These are phyloP conservation scores for Neolamprologus fasciatus DNA, from an alignment of 2,113 vertebrate species.

Conservation along the genomic window DNA sequence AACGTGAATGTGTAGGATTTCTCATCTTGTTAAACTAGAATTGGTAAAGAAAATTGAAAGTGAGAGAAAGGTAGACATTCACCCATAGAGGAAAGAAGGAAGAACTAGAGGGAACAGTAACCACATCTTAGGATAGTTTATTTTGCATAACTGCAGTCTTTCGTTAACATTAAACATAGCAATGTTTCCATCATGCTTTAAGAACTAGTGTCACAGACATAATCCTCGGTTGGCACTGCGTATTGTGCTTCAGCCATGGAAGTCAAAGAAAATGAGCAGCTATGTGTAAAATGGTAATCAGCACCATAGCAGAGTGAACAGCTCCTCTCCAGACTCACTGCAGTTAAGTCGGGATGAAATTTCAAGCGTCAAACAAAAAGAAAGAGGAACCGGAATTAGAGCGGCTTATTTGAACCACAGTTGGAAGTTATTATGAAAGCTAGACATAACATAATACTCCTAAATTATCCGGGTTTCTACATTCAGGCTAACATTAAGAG, in stretches of 20 bases:
- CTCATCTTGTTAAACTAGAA: neutral
- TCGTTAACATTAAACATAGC: neutral
- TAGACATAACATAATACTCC: neutral
- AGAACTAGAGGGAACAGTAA: neutral
- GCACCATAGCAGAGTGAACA: neutral
- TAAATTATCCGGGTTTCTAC: neutral
- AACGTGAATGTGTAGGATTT: neutral
- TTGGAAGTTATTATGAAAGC: neutral
- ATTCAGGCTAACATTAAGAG: neutral
- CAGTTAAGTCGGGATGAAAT: neutral
- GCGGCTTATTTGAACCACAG: neutral
- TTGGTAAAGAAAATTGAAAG: neutral
- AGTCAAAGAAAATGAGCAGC: neutral
- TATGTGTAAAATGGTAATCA: neutral
- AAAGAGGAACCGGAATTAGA: neutral
- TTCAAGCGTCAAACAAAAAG: neutral
- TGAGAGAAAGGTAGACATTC: neutral
- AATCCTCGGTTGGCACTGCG: neutral
- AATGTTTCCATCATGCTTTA: neutral
- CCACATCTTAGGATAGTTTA: neutral
- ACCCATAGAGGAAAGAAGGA: neutral
- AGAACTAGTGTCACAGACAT: neutral
- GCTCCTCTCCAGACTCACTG: neutral
- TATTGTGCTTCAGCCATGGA: neutral
- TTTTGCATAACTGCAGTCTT: neutral